Percentiles rank a stretch among this genome's conserved stretches.
Evolutionary conservation across 2,888 invertebrate genomes (phyloP).

Genomic region (Drosophila aldrichi): DNA sequence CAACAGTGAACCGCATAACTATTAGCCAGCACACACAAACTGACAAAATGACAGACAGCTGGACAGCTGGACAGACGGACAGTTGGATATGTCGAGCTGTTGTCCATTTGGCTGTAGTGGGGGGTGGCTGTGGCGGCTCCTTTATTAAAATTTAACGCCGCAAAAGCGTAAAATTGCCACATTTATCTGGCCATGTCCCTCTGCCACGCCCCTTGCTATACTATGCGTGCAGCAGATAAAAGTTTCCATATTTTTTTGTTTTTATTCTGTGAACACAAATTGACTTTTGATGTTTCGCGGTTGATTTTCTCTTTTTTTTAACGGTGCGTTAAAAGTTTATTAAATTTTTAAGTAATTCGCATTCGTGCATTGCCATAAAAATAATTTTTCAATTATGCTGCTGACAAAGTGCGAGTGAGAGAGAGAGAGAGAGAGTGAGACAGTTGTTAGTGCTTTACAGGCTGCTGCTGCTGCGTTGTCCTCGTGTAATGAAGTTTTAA

Average conservation of each 20-base stretch:
- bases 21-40: constrained; percentile 63
- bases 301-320: constrained; percentile 61
- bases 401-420: constrained; percentile 25
- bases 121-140: constrained; percentile 21
- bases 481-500: constrained; percentile 76
- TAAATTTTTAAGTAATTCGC: constrained; percentile 71
- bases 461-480: constrained; percentile 32
- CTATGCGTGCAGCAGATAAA: constrained; percentile 43
- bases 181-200: constrained; percentile 69
- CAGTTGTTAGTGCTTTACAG: constrained; percentile 14
- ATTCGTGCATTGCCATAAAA: constrained; percentile 66
- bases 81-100: neutral
- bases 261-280: constrained; percentile 65
- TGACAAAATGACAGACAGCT: constrained; percentile 26
- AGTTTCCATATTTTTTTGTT: constrained; percentile 51
- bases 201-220: neutral
- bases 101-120: constrained; percentile 33
- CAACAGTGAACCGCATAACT: constrained; percentile 72
- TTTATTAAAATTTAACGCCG: constrained; percentile 78
- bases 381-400: constrained; percentile 75
- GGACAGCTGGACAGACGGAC: constrained; percentile 9
- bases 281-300: constrained; percentile 81
- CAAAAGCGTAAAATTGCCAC: constrained; percentile 79
- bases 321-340: constrained; percentile 82
- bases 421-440: neutral